These are phyloP conservation scores for Acanthosepion pharaonis DNA, from an alignment of 2,888 invertebrate species.

Conservation along the genomic window DNA sequence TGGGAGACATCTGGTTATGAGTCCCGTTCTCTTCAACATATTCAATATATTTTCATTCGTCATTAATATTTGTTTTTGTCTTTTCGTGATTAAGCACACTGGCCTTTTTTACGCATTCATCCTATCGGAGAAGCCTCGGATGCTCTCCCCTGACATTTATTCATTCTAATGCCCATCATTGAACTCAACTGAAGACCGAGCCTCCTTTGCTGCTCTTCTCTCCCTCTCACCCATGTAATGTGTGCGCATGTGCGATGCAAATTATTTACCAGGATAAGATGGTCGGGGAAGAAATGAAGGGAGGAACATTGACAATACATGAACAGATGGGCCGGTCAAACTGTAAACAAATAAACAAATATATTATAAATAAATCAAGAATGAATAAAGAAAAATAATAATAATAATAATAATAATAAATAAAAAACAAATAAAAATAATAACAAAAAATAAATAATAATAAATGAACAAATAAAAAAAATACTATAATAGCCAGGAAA, in stretches of 20 bases:
- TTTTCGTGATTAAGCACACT: not conserved
- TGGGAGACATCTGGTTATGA: not conserved
- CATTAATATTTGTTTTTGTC: not conserved
- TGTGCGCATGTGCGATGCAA: not conserved
- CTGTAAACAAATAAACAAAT: slow-evolving; percentile 33
- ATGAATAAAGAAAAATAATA: not conserved
- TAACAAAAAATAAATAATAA: not conserved
- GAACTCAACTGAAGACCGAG: not conserved
- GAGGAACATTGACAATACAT: not conserved
- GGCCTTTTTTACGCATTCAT: not conserved
- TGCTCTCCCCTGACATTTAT: not conserved
- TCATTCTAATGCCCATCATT: too few relatives aligned
- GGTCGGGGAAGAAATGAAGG: not conserved
- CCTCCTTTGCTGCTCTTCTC: not conserved
- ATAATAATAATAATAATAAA: slow-evolving; percentile 20
- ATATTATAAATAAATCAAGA: slow-evolving; percentile 20
- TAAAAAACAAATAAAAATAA: not conserved
- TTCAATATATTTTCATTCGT: not conserved
- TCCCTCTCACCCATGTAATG: not conserved
- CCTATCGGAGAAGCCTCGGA: not conserved
- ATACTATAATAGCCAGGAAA: too few relatives aligned
- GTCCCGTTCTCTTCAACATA: not conserved
- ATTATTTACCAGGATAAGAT: not conserved
- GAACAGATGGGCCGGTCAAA: slow-evolving; percentile 11
- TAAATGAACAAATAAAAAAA: not conserved